These are phyloP conservation scores for Dicerorhinus sumatrensis DNA, from an alignment of 2,113 vertebrate genomes.

Conservation along the genomic window DNA sequence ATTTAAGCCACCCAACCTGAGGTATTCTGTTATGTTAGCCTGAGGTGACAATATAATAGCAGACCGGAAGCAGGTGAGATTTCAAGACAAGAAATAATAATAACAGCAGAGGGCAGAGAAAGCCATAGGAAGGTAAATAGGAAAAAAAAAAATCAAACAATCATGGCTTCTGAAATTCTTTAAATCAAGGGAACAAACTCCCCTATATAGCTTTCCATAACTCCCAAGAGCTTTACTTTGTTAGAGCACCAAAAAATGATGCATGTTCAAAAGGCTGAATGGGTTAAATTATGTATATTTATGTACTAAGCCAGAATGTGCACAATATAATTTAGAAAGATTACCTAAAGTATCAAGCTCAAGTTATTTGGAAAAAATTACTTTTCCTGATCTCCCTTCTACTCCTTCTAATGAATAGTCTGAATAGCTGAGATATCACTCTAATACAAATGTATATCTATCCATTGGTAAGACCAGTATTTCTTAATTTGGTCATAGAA, in stretches of 20 bases:
- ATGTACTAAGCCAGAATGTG: background rate
- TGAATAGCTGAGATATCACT: background rate
- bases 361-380: background rate
- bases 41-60: background rate
- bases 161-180: background rate
- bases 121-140: background rate
- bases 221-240: slow-evolving; percentile 15
- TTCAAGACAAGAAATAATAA: slow-evolving; percentile 36
- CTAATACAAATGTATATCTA: background rate
- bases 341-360: background rate
- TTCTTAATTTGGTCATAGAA: background rate
- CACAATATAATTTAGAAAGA: background rate
- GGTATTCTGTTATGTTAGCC: background rate
- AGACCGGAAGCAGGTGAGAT: background rate
- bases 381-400: background rate
- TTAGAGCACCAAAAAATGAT: background rate
- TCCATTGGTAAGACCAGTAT: background rate
- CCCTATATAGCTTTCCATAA: background rate
- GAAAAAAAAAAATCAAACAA: background rate
- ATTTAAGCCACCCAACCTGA: background rate
- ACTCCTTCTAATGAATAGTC: background rate
- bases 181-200: background rate
- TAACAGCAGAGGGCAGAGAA: slow-evolving; percentile 64
- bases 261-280: background rate
- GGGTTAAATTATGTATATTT: background rate